A percentile compares a stretch with the other conserved stretches of the same genome.
Conservation (phyloP, 2,888 invertebrate species). For the Ischnus inquisitorius region DNA sequence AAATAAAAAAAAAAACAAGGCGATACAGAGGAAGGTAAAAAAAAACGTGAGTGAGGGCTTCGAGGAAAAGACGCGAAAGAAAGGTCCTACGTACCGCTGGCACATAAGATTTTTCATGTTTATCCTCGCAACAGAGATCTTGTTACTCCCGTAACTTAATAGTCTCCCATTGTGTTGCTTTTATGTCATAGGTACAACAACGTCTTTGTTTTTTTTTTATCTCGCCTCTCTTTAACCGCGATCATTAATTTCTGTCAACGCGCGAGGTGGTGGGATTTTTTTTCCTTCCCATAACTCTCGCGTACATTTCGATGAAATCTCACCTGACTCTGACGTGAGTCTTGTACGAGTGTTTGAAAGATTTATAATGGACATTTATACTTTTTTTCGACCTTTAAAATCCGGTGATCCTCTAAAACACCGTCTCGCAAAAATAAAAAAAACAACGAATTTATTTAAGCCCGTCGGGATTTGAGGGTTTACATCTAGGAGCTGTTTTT, state of each 20-base stretch:
- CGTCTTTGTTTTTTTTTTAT: neutral
- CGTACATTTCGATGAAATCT: no score
- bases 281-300: no score
- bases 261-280: neutral
- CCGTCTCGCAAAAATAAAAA: no score
- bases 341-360: no score
- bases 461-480: no score
- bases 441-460: no score
- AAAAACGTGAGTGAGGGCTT: neutral
- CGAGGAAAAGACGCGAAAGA: neutral
- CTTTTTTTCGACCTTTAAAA: no score
- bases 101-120: slow-evolving; percentile 16
- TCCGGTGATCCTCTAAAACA: no score
- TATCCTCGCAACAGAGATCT: neutral
- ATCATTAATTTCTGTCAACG: slow-evolving; percentile 6
- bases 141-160: slow-evolving; percentile 4
- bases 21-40: slow-evolving; percentile 4
- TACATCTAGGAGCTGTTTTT: no score
- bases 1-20: slow-evolving; percentile 40
- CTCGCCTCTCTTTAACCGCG: neutral
- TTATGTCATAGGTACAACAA: neutral
- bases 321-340: no score
- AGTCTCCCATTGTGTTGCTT: slow-evolving; percentile 7
- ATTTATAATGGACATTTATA: no score
- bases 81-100: neutral